Conservation (phyloP, 2,888 invertebrate genomes). For the Macrosiphum euphorbiae region DNA sequence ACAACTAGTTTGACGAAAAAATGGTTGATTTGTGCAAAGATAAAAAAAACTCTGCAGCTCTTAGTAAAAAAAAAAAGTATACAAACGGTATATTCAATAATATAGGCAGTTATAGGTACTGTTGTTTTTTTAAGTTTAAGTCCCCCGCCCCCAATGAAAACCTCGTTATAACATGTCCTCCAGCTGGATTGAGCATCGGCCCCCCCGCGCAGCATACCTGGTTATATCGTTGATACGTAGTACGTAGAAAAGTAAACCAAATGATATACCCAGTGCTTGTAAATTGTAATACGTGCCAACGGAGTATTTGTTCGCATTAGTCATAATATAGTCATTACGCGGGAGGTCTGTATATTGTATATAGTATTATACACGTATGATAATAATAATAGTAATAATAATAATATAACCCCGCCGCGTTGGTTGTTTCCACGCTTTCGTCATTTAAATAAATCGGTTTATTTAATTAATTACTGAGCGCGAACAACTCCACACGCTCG, state of each 20-base stretch:
- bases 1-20: neutral
- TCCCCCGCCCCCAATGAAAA: neutral
- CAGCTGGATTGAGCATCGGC: slow-evolving; percentile 8
- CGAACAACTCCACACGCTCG: slow-evolving; percentile 43
- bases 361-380: slow-evolving; percentile 11
- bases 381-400: slow-evolving; percentile 39
- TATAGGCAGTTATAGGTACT: neutral
- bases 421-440: slow-evolving; percentile 28
- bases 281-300: slow-evolving; percentile 49
- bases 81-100: neutral
- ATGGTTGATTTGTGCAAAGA: neutral
- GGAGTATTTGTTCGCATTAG: slow-evolving; percentile 60
- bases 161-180: slow-evolving; percentile 44
- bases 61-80: neutral
- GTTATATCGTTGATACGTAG: neutral
- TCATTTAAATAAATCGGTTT: slow-evolving; percentile 56
- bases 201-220: slow-evolving; percentile 25
- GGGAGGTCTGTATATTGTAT: slow-evolving; percentile 48
- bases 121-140: slow-evolving; percentile 33
- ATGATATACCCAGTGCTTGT: slow-evolving; percentile 40
- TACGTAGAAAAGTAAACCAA: slow-evolving; percentile 26
- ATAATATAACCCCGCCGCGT: slow-evolving; percentile 1
- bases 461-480: slow-evolving; percentile 59
- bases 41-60: neutral
- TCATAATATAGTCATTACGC: slow-evolving; percentile 63